These are phyloP conservation scores for Orchesella flavescens DNA, from an alignment of 2,888 invertebrate genomes.

Conservation along the genomic window DNA sequence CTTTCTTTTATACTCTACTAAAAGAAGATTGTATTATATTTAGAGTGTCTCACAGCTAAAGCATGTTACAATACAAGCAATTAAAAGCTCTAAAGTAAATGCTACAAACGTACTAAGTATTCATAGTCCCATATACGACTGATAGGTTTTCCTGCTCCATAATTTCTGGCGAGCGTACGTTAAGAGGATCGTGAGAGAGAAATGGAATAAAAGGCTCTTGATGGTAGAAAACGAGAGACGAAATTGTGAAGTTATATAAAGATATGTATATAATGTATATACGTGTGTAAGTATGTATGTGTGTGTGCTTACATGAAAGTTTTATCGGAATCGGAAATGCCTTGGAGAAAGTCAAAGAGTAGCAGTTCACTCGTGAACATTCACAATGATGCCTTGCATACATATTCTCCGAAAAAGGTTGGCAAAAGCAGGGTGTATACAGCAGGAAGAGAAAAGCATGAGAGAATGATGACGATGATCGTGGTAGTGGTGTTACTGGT, in stretches of 20 bases:
- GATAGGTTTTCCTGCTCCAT: too few relatives aligned
- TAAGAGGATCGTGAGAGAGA: background rate
- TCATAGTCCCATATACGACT: too few relatives aligned
- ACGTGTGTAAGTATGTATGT: background rate
- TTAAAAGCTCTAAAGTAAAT: too few relatives aligned
- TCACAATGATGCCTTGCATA: background rate
- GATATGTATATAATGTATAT: background rate
- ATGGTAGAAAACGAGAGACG: background rate
- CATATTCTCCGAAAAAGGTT: background rate
- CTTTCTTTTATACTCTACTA: too few relatives aligned
- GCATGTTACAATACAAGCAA: too few relatives aligned
- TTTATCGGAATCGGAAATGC: constrained; percentile 46
- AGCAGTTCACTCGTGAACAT: constrained; percentile 38
- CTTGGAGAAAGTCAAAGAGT: constrained; percentile 54
- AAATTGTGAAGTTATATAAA: too few relatives aligned
- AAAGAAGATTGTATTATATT: too few relatives aligned
- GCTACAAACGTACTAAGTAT: too few relatives aligned
- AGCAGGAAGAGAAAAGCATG: background rate
- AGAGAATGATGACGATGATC: constrained; percentile 23
- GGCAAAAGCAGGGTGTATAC: constrained; percentile 16
- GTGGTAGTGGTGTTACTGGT: background rate
- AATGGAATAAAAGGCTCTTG: background rate
- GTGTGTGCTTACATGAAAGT: constrained; percentile 7
- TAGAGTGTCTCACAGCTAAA: too few relatives aligned
- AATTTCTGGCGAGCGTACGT: too few relatives aligned